These are phyloP conservation scores for Eudasyphora cyanicolor DNA, from an alignment of 2,888 invertebrate genomes.

Conservation along the genomic window DNA sequence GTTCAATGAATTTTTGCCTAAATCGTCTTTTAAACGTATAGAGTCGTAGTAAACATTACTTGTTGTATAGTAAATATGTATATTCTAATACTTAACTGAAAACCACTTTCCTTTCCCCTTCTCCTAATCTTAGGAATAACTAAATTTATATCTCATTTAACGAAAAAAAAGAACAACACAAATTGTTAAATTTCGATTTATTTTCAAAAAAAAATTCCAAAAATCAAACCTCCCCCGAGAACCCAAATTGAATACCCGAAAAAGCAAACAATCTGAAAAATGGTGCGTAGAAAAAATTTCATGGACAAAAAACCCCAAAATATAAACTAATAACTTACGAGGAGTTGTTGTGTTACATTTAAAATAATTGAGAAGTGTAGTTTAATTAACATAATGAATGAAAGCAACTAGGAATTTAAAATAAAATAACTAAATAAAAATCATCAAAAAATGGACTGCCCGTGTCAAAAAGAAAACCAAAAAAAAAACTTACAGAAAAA, in stretches of 20 bases:
- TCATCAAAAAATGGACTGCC: slow-evolving; percentile 64
- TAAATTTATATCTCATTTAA: background rate
- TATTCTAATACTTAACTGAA: no score
- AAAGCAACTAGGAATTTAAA: slow-evolving; percentile 43
- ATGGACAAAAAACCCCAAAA: slow-evolving; percentile 50
- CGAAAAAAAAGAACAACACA: background rate
- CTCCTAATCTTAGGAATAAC: background rate
- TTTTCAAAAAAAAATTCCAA: slow-evolving; percentile 1
- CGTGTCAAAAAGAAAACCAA: slow-evolving; percentile 63
- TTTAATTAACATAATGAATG: slow-evolving; percentile 46
- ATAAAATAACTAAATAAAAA: slow-evolving; percentile 58
- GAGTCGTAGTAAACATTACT: no score
- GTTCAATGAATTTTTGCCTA: no score
- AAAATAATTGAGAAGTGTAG: slow-evolving; percentile 49
- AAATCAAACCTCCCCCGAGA: slow-evolving; percentile 64
- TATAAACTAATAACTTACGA: slow-evolving; percentile 54
- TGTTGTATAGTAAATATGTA: no score
- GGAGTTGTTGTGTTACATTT: slow-evolving; percentile 64
- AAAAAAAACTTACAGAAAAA: slow-evolving; percentile 45
- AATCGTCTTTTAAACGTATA: no score
- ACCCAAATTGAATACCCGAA: slow-evolving; percentile 62
- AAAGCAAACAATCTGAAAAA: slow-evolving; percentile 54
- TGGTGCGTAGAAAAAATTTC: slow-evolving; percentile 64
- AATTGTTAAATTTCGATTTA: background rate
- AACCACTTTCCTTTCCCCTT: no score